phyloP scores from a whole-genome alignment of 2,113 vertebrate species.

The Beaufortia kweichowensis region DNA sequence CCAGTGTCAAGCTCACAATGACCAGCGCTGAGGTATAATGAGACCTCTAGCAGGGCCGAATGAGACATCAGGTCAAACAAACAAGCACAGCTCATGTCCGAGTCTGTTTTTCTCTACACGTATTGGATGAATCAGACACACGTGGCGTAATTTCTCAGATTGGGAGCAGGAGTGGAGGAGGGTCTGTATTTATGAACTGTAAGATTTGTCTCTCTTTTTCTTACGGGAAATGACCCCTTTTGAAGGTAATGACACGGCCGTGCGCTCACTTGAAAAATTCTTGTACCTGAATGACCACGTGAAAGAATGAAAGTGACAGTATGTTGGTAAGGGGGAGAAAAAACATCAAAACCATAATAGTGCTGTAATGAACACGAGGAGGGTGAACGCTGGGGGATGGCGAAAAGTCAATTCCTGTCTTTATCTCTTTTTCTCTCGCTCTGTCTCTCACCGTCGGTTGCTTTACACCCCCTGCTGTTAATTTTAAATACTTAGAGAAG shows the following conservation, averaged over 20 bases:
- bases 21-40: constrained; percentile 36
- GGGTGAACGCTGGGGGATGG: constrained; percentile 25
- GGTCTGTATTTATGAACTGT: constrained; percentile 4
- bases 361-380: constrained; percentile 47
- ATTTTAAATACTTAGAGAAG: constrained; percentile 54
- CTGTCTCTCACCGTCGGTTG: constrained; percentile 33
- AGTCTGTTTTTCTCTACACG: constrained; percentile 9
- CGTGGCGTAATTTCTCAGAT: not conserved
- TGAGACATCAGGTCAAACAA: constrained; percentile 38
- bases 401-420: constrained; percentile 49
- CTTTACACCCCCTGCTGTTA: constrained; percentile 44
- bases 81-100: constrained; percentile 36
- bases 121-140: not conserved
- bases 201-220: not conserved
- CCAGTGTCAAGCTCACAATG: constrained; percentile 24
- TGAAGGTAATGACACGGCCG: constrained; percentile 48
- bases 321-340: constrained; percentile 24
- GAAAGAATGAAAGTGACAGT: constrained; percentile 47
- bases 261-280: constrained; percentile 46
- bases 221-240: constrained; percentile 49
- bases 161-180: constrained; percentile 1
- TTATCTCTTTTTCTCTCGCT: constrained; percentile 43
- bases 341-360: constrained; percentile 44
- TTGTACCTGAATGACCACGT: constrained; percentile 42
- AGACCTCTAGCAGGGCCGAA: constrained; percentile 34